phyloP scores from a whole-genome alignment of 1,140 invertebrate species.

The Batillaria attramentaria region DNA sequence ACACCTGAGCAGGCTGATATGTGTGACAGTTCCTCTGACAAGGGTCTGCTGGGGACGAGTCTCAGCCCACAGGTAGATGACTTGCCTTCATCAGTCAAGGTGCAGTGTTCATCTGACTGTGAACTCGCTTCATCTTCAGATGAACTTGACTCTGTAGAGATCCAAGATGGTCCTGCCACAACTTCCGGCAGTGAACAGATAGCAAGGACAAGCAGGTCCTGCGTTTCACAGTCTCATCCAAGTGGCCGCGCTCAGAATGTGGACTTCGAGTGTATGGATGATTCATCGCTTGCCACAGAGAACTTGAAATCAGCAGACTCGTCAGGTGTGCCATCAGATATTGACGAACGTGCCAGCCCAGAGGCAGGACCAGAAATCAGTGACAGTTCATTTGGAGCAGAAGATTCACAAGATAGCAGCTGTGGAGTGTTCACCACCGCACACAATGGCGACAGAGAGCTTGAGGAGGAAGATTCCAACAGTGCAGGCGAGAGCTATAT shows the following conservation, averaged over 20 bases:
- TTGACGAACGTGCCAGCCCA: neutral
- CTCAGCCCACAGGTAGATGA: neutral
- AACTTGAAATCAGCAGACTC: neutral
- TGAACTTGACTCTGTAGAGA: neutral
- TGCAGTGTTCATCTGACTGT: constrained; percentile 6
- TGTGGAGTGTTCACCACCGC: neutral
- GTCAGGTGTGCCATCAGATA: neutral
- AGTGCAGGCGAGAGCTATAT: neutral
- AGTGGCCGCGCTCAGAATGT: neutral
- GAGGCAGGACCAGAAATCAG: too few species aligned
- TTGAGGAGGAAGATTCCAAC: neutral
- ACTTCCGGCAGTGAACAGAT: neutral
- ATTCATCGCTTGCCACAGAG: neutral
- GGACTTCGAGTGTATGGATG: neutral
- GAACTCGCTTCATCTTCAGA: neutral
- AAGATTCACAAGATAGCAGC: too few species aligned
- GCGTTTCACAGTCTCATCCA: neutral
- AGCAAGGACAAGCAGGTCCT: neutral
- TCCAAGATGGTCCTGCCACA: neutral
- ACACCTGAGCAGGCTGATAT: neutral
- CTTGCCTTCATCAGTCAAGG: neutral
- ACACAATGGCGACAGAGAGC: neutral
- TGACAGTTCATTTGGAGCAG: too few species aligned
- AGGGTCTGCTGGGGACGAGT: neutral
- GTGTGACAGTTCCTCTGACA: neutral